Evolutionary conservation across 2,113 vertebrate species (phyloP).

Genomic region (Scomber colias): DNA sequence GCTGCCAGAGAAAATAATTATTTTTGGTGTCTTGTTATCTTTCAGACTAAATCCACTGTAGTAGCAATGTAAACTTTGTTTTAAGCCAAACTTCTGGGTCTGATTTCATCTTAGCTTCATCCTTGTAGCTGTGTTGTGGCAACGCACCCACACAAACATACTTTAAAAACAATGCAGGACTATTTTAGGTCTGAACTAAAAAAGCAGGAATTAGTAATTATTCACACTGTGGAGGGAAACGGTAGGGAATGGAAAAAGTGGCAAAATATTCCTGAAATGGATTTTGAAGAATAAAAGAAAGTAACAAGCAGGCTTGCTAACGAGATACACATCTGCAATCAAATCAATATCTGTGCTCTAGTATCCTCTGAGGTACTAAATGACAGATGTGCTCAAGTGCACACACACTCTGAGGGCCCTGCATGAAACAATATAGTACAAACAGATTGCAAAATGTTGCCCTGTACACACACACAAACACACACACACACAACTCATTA

Average conservation of each 20-base stretch:
- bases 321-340: slow-evolving; percentile 15
- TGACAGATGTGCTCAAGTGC: slow-evolving; percentile 21
- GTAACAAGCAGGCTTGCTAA: neutral
- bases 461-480: neutral
- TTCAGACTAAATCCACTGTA: no score
- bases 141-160: neutral
- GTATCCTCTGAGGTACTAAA: neutral
- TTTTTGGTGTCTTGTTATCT: no score
- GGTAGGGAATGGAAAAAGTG: slow-evolving; percentile 1
- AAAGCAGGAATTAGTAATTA: neutral
- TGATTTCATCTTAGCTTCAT: neutral
- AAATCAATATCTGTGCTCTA: slow-evolving; percentile 22
- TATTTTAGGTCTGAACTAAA: neutral
- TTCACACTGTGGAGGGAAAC: neutral
- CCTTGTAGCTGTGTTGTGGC: no score
- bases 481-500: slow-evolving; percentile 4
- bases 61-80: neutral
- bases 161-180: neutral
- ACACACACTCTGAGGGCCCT: neutral
- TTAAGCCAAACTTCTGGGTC: neutral
- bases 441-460: neutral
- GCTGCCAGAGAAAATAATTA: no score
- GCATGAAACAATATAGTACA: neutral
- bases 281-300: slow-evolving; percentile 1
- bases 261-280: neutral